These are phyloP conservation scores for Cairina moschata DNA, from an alignment of 2,113 vertebrate genomes.

Conservation along the genomic window DNA sequence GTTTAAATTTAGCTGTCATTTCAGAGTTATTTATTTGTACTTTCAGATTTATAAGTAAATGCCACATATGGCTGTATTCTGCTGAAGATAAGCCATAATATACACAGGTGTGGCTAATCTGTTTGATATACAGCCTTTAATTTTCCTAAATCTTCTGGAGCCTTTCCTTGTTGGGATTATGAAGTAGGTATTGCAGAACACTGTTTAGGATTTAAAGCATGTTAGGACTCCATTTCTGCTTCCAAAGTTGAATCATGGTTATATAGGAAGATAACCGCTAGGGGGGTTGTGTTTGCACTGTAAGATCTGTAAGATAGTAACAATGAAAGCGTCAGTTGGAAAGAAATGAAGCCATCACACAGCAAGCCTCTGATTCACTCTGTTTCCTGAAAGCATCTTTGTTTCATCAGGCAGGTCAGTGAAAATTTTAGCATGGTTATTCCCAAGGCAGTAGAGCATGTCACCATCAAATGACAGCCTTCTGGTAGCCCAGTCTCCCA, in stretches of 20 bases:
- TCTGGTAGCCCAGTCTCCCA: not conserved
- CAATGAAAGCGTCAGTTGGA: not conserved
- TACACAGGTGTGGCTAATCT: not conserved
- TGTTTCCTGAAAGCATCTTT: not conserved
- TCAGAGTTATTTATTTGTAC: not conserved
- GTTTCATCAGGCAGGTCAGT: not conserved
- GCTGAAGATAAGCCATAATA: not conserved
- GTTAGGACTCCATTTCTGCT: not conserved
- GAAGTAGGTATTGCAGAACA: not conserved
- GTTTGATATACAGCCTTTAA: not conserved
- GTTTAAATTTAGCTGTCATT: not conserved
- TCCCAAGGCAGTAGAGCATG: not conserved
- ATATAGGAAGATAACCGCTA: not conserved
- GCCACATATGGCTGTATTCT: not conserved
- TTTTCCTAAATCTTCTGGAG: not conserved
- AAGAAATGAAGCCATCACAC: not conserved
- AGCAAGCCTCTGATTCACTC: not conserved
- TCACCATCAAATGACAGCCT: not conserved
- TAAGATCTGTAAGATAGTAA: not conserved
- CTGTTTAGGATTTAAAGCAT: not conserved
- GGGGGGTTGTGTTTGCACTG: not conserved
- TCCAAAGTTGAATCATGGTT: not conserved
- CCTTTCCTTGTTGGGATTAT: not conserved
- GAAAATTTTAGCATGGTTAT: not conserved
- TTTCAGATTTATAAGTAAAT: constrained; percentile 15